Conservation (phyloP, 2,797 vertebrate species). For the Streptopelia turtur region DNA sequence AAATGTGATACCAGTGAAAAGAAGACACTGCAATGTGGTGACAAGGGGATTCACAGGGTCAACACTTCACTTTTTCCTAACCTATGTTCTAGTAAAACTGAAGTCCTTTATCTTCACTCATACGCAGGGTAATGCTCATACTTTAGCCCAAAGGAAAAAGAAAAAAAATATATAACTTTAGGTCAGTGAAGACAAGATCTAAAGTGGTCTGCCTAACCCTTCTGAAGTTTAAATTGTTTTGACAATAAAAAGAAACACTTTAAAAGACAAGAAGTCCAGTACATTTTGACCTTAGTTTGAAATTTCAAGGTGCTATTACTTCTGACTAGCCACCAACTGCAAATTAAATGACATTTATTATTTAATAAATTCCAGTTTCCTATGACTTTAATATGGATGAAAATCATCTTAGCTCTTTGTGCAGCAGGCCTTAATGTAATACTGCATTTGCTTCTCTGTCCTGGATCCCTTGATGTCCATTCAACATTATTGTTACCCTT, state of each 20-base stretch:
- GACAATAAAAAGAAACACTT: background rate
- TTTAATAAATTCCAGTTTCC: background rate
- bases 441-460: background rate
- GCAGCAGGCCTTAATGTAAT: background rate
- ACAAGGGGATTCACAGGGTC: background rate
- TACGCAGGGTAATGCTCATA: background rate
- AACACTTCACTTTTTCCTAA: background rate
- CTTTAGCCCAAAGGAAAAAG: background rate
- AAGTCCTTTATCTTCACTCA: background rate
- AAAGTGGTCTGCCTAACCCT: background rate
- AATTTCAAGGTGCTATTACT: background rate
- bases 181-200: background rate
- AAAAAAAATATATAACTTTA: background rate
- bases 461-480: background rate
- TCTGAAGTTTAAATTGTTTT: background rate
- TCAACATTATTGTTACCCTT: background rate
- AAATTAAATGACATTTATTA: background rate
- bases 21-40: background rate
- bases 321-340: background rate
- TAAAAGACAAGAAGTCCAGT: background rate
- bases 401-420: background rate
- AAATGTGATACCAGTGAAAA: background rate
- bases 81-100: background rate
- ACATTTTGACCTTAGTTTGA: constrained; percentile 2
- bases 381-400: background rate